phyloP scores from a whole-genome alignment of 2,113 vertebrate genomes.

The Anoplopoma fimbria region DNA sequence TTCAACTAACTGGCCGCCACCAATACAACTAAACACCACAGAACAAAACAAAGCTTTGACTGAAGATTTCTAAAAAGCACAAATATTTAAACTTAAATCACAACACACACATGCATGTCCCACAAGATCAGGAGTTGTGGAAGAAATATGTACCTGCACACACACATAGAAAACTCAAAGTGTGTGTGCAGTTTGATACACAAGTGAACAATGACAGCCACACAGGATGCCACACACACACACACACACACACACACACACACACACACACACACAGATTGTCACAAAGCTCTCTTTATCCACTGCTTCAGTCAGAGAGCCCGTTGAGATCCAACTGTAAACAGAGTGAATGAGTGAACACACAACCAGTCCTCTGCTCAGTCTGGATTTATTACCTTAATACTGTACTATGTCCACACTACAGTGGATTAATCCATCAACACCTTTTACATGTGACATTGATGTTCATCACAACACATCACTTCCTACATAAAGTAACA shows the following conservation, averaged over 20 bases:
- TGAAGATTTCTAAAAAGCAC: too few relatives aligned
- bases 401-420: background rate
- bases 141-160: too few relatives aligned
- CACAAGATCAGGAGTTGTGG: too few relatives aligned
- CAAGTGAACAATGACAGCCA: too few relatives aligned
- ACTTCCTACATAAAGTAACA: background rate
- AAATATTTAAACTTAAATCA: too few relatives aligned
- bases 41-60: background rate
- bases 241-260: background rate
- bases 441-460: background rate
- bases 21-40: background rate
- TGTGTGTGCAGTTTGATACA: too few relatives aligned
- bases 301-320: slow-evolving; percentile 8
- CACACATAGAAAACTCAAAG: too few relatives aligned
- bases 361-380: slow-evolving; percentile 4
- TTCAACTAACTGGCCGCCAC: background rate
- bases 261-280: slow-evolving; percentile 10
- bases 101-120: too few relatives aligned
- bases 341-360: background rate
- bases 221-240: background rate
- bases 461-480: background rate
- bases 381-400: background rate
- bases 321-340: slow-evolving; percentile 12
- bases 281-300: background rate
- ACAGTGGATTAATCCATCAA: background rate